Conservation (phyloP, 2,888 invertebrate genomes). For the Cabera pusaria region DNA sequence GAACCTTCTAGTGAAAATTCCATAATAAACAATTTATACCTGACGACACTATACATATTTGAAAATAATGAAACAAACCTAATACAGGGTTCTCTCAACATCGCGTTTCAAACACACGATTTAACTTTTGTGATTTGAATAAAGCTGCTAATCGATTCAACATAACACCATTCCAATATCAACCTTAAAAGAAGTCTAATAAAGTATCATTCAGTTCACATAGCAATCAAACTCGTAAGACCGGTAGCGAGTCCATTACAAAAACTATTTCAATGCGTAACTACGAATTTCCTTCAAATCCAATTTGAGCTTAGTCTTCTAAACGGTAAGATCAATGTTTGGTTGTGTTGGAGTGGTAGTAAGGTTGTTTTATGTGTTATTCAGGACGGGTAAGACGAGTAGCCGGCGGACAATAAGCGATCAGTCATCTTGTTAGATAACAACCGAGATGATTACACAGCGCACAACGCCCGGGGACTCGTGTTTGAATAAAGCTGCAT, state of each 20-base stretch:
- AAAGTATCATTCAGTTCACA: conserved; percentile 19
- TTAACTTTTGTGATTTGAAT: conserved; percentile 33
- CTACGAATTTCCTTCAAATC: not conserved
- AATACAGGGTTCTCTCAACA: conserved; percentile 41
- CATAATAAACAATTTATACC: conserved; percentile 45
- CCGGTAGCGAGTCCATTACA: conserved; percentile 38
- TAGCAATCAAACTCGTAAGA: conserved; percentile 35
- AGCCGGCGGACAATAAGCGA: conserved; percentile 76
- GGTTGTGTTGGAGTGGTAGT: conserved; percentile 29
- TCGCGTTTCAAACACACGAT: conserved; percentile 41
- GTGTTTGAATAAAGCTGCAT: conserved; percentile 33
- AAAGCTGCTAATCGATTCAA: conserved; percentile 29
- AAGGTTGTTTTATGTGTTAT: conserved; percentile 35
- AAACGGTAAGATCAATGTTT: conserved; percentile 34
- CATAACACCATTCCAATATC: conserved; percentile 13
- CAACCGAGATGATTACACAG: conserved; percentile 64
- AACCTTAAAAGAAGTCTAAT: conserved; percentile 3
- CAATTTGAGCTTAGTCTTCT: not conserved
- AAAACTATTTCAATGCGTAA: conserved; percentile 5
- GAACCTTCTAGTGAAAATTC: conserved; percentile 23
- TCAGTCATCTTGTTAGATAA: conserved; percentile 75
- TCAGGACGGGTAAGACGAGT: conserved; percentile 64
- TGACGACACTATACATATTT: conserved; percentile 53
- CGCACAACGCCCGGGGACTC: conserved; percentile 24
- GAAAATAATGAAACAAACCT: conserved; percentile 57